Conservation (phyloP, 1,140 invertebrate genomes). For the Drosophila auraria region DNA sequence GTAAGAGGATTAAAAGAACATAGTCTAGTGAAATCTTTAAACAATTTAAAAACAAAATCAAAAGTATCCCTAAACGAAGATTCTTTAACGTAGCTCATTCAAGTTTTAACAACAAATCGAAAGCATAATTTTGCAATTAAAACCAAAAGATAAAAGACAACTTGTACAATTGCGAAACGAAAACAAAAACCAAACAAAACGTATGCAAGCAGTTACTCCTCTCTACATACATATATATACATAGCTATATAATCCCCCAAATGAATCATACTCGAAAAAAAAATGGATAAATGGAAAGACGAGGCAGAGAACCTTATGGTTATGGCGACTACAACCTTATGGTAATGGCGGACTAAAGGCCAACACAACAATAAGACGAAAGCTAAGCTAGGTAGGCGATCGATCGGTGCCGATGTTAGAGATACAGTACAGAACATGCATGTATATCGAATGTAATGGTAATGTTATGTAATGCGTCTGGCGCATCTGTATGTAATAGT, state of each 20-base stretch:
- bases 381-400: conserved; percentile 73
- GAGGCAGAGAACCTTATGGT: not conserved
- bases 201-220: conserved; percentile 72
- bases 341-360: conserved; percentile 31
- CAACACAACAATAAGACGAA: conserved; percentile 62
- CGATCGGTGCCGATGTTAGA: conserved; percentile 53
- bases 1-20: conserved; percentile 29
- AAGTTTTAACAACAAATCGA: conserved; percentile 71
- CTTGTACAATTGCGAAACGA: conserved; percentile 66
- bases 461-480: conserved; percentile 61
- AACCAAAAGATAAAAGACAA: conserved; percentile 42
- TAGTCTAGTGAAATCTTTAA: conserved; percentile 63
- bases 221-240: conserved; percentile 69
- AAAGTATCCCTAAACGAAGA: conserved; percentile 53
- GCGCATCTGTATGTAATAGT: conserved; percentile 63
- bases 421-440: conserved; percentile 44
- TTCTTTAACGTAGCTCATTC: conserved; percentile 75
- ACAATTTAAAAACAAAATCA: conserved; percentile 52
- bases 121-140: conserved; percentile 68
- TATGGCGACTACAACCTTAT: conserved; percentile 32
- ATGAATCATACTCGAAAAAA: conserved; percentile 58
- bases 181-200: conserved; percentile 28
- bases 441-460: conserved; percentile 66
- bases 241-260: conserved; percentile 70
- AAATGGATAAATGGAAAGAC: conserved; percentile 8